These are phyloP conservation scores for Ophion obscuratus DNA, from an alignment of 2,888 invertebrate genomes.

Conservation along the genomic window DNA sequence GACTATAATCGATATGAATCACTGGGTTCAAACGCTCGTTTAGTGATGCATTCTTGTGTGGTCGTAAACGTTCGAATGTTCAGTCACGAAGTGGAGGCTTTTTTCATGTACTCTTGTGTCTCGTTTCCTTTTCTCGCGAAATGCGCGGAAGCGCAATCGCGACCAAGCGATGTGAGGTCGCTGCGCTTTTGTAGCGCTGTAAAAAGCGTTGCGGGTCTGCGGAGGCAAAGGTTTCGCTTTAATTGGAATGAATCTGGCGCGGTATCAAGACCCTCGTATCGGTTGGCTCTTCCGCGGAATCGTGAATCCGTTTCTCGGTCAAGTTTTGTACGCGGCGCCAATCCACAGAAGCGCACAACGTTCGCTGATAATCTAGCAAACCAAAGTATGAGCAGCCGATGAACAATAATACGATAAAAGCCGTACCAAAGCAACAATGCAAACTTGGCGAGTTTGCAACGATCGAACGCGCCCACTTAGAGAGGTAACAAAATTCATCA, in stretches of 20 bases:
- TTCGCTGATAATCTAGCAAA: conserved; percentile 49
- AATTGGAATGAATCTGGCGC: conserved; percentile 77
- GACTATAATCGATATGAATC: conserved; percentile 2
- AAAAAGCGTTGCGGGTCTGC: conserved; percentile 65
- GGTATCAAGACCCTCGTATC: conserved; percentile 78
- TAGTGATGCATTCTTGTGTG: conserved; percentile 7
- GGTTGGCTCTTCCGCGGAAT: conserved; percentile 80
- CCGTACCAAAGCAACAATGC: conserved; percentile 34
- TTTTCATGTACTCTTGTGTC: conserved; percentile 32
- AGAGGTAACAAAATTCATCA: neutral
- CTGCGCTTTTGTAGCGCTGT: conserved; percentile 60
- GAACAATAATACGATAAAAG: conserved; percentile 48
- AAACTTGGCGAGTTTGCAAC: conserved; percentile 15
- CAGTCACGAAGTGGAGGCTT: conserved; percentile 29
- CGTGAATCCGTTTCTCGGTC: conserved; percentile 77
- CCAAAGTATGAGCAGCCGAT: conserved; percentile 45
- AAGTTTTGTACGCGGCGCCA: conserved; percentile 29
- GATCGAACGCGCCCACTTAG: conserved; percentile 13
- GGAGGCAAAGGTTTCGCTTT: conserved; percentile 78
- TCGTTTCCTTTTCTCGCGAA: conserved; percentile 41
- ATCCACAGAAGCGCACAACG: conserved; percentile 17
- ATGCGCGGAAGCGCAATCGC: conserved; percentile 51
- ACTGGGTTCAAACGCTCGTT: neutral
- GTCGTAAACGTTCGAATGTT: conserved; percentile 21
- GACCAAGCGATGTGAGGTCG: conserved; percentile 60